Conservation (phyloP, 2,888 invertebrate species). For the Nowickia ferox region DNA sequence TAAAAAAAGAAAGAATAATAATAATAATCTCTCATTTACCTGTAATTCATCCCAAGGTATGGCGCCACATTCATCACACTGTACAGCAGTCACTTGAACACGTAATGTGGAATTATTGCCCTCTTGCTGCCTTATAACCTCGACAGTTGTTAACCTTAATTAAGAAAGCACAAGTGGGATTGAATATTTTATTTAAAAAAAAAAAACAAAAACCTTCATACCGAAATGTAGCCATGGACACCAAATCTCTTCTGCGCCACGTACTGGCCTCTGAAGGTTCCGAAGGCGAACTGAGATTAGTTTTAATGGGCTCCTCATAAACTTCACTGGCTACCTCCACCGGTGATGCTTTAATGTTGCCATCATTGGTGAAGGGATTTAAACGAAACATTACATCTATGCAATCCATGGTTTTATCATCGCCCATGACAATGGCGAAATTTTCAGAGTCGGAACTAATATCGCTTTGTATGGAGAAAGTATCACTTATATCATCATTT, state of each 20-base stretch:
- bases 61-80: conserved; percentile 92
- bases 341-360: conserved; percentile 82
- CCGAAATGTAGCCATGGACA: conserved; percentile 84
- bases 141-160: conserved; percentile 87
- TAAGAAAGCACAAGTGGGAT: conserved; percentile 80
- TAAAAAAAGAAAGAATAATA: conserved; percentile 55
- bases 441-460: conserved; percentile 94
- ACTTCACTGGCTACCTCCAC: conserved; percentile 94
- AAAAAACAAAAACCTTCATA: conserved; percentile 62
- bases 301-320: conserved; percentile 87
- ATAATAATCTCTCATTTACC: conserved; percentile 83
- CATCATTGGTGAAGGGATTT: conserved; percentile 84
- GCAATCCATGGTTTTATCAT: conserved; percentile 87
- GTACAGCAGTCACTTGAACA: conserved; percentile 88
- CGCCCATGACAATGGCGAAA: conserved; percentile 89
- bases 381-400: conserved; percentile 87
- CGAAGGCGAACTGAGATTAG: conserved; percentile 90
- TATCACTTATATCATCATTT: conserved; percentile 89
- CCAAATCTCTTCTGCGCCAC: conserved; percentile 91
- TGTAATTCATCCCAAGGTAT: conserved; percentile 98
- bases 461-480: conserved; percentile 90
- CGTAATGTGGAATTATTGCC: conserved; percentile 88
- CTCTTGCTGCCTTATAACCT: conserved; percentile 88
- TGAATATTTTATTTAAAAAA: neutral
- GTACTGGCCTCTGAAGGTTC: conserved; percentile 92